Evolutionary conservation across 2,113 vertebrate genomes (phyloP).

Genomic region (Etia nguti): DNA sequence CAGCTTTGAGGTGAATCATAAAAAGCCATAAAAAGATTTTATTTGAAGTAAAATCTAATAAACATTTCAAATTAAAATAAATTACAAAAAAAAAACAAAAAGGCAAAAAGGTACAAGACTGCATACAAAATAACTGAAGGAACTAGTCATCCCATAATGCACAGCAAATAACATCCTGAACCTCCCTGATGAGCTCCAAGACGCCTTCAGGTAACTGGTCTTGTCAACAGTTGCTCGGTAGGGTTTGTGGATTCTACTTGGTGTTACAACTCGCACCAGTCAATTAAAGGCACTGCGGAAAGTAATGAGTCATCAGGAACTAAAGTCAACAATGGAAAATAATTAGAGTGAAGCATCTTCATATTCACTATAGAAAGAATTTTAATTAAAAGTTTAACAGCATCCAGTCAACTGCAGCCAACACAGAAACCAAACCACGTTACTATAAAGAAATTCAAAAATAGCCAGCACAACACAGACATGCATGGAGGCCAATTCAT

Average conservation of each 20-base stretch:
- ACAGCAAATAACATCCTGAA: background rate
- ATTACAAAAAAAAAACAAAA: too few species aligned
- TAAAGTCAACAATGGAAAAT: background rate
- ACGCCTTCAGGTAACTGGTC: background rate
- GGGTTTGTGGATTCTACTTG: background rate
- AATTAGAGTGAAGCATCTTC: background rate
- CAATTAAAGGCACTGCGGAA: background rate
- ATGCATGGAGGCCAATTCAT: background rate
- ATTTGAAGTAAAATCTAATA: too few species aligned
- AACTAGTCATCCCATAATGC: background rate
- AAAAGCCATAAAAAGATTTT: too few species aligned
- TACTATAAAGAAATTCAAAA: background rate
- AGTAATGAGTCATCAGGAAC: background rate
- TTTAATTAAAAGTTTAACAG: background rate
- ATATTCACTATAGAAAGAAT: background rate
- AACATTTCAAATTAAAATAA: background rate
- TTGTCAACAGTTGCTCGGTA: background rate
- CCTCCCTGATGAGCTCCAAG: accelerated
- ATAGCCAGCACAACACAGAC: background rate
- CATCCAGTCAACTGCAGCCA: background rate
- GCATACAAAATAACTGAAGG: background rate
- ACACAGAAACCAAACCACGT: background rate
- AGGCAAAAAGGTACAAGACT: too few species aligned
- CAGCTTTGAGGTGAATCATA: too few species aligned
- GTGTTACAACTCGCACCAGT: background rate